Percentiles rank a stretch among this genome's conserved stretches.
Conservation (phyloP, 2,113 vertebrate species). For the Pitta sordida region DNA sequence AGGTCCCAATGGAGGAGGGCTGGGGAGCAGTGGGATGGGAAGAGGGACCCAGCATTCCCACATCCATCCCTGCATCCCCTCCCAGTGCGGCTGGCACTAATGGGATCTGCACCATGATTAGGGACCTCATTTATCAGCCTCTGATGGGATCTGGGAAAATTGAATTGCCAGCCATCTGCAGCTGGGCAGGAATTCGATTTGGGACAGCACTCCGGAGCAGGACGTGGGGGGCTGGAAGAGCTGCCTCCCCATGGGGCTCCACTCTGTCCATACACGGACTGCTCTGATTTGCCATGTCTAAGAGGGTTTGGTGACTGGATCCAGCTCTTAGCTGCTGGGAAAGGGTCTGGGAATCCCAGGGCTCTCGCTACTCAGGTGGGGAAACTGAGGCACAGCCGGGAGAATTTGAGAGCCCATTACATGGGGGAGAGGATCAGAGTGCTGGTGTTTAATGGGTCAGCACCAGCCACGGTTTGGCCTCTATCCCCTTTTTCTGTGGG, state of each 20-base stretch:
- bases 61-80: background rate
- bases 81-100: background rate
- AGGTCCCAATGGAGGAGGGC: background rate
- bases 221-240: background rate
- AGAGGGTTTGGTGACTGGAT: background rate
- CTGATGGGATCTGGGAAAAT: conserved; percentile 39
- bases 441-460: background rate
- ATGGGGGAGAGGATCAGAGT: background rate
- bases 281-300: background rate
- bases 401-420: background rate
- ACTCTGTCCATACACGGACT: background rate
- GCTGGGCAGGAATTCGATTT: conserved; percentile 19
- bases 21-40: background rate
- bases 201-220: background rate
- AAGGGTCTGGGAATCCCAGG: background rate
- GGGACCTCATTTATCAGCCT: background rate
- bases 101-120: background rate
- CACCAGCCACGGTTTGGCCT: background rate
- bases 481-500: accelerated
- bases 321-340: accelerated
- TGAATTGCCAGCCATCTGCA: conserved; percentile 48
- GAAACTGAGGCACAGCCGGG: background rate
- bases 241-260: background rate
- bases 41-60: background rate
- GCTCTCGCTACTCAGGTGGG: accelerated